These are phyloP conservation scores for Drosophila kanapiae DNA, from an alignment of 1,140 invertebrate genomes.

Conservation along the genomic window DNA sequence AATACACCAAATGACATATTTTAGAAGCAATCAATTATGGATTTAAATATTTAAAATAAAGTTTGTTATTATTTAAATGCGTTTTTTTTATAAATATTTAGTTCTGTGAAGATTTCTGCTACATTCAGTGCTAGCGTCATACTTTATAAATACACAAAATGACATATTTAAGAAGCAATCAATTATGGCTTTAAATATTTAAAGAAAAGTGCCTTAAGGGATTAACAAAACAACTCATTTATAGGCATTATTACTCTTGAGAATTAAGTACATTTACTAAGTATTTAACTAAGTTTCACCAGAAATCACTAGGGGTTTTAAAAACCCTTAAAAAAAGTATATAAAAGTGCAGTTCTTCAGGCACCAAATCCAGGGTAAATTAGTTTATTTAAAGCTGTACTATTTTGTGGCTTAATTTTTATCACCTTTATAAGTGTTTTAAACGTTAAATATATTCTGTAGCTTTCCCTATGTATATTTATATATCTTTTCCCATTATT, in stretches of 20 bases:
- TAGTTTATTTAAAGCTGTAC: too few relatives aligned
- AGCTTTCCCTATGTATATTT: background rate
- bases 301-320: too few relatives aligned
- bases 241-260: background rate
- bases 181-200: background rate
- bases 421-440: too few relatives aligned
- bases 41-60: background rate
- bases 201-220: background rate
- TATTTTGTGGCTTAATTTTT: too few relatives aligned
- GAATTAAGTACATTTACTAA: too few relatives aligned
- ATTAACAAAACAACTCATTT: background rate
- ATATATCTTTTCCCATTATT: background rate
- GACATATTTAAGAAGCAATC: too few relatives aligned
- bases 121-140: background rate
- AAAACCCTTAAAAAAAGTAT: too few relatives aligned
- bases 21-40: accelerated
- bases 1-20: background rate
- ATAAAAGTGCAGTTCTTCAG: too few relatives aligned
- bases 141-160: background rate
- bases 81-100: background rate
- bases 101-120: background rate
- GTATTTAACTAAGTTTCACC: background rate
- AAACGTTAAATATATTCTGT: background rate
- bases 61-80: too few relatives aligned
- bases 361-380: too few relatives aligned